Conservation (phyloP, 2,888 invertebrate genomes). For the Euproctis similis region DNA sequence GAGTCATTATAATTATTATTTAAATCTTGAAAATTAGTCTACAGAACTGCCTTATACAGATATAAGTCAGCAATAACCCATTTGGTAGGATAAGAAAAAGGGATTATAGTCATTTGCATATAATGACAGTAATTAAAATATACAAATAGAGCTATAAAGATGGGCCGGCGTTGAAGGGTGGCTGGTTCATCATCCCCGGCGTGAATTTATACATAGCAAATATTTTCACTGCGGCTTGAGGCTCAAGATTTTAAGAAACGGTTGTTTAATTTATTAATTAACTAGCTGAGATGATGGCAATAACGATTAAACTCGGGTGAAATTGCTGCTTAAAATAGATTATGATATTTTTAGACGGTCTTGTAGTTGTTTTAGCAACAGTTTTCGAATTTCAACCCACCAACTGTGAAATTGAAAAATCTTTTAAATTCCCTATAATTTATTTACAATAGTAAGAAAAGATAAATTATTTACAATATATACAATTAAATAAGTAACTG, state of each 20-base stretch:
- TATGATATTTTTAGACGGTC: too few species aligned
- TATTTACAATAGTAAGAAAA: too few species aligned
- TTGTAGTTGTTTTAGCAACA: too few species aligned
- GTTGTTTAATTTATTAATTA: slow-evolving; percentile 75
- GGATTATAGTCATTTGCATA: slow-evolving; percentile 77
- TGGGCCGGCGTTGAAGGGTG: slow-evolving; percentile 71
- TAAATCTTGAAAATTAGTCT: slow-evolving; percentile 65
- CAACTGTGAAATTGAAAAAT: too few species aligned
- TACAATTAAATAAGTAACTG: too few species aligned
- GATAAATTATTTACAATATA: too few species aligned
- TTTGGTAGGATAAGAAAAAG: slow-evolving; percentile 76
- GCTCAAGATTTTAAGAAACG: slow-evolving; percentile 60
- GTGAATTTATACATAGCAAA: slow-evolving; percentile 73
- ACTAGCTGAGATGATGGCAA: slow-evolving; percentile 59
- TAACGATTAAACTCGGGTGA: slow-evolving; percentile 31
- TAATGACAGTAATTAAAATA: slow-evolving; percentile 84
- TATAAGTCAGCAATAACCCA: slow-evolving; percentile 73
- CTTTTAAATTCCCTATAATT: too few species aligned
- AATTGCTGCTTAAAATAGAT: too few species aligned
- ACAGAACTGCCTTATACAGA: slow-evolving; percentile 60
- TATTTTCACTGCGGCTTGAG: slow-evolving; percentile 67
- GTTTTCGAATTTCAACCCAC: too few species aligned
- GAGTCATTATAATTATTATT: slow-evolving; percentile 64
- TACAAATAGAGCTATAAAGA: slow-evolving; percentile 81
- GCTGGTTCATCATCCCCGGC: slow-evolving; percentile 66